Evolutionary conservation across 2,797 vertebrate genomes (phyloP).

Genomic region (Furcifer pardalis): DNA sequence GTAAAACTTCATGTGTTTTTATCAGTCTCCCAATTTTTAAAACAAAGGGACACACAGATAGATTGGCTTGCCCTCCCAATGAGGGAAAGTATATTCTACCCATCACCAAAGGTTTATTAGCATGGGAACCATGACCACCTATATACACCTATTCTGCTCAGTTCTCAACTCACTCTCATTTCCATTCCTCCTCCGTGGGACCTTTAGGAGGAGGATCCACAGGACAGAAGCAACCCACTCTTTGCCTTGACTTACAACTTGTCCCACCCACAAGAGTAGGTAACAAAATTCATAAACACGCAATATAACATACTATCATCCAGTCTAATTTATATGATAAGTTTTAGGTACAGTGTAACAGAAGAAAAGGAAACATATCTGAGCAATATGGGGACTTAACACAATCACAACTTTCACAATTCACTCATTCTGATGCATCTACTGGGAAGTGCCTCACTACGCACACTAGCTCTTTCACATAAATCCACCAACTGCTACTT

Average conservation of each 20-base stretch:
- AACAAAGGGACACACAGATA: not conserved
- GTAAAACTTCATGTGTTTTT: no score
- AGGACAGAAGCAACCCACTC: not conserved
- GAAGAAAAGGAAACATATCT: not conserved
- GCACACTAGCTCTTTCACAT: not conserved
- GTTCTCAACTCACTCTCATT: not conserved
- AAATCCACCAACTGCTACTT: slow-evolving; percentile 2
- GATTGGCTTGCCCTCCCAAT: not conserved
- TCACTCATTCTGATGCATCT: not conserved
- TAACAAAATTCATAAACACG: not conserved
- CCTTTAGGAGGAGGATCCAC: not conserved
- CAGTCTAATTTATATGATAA: not conserved
- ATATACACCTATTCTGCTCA: not conserved
- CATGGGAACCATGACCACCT: not conserved
- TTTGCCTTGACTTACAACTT: not conserved
- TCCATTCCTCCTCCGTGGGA: not conserved
- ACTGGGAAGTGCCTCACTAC: no score
- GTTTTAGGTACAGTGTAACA: not conserved
- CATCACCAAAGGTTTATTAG: no score
- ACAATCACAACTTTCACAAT: not conserved
- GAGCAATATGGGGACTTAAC: not conserved
- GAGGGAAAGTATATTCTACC: no score
- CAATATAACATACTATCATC: not conserved
- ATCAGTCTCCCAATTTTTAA: not conserved
- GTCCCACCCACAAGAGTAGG: not conserved